These are phyloP conservation scores for Lemur catta DNA, from an alignment of 2,797 vertebrate genomes.

Conservation along the genomic window DNA sequence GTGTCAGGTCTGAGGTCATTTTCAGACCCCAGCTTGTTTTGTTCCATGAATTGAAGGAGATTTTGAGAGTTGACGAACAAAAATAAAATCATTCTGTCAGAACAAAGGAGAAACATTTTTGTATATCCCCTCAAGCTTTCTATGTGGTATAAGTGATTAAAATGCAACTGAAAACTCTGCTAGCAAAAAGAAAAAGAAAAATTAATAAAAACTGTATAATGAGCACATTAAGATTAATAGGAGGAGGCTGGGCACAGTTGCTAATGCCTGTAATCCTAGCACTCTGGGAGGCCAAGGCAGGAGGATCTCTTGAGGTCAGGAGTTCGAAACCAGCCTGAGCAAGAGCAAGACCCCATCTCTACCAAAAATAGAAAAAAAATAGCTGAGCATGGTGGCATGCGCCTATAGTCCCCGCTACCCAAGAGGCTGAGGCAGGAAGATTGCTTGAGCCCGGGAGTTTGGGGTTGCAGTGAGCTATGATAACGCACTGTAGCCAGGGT, in stretches of 20 bases:
- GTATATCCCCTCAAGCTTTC: not conserved
- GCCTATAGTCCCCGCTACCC: too few relatives aligned
- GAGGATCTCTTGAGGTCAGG: too few relatives aligned
- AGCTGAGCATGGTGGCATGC: too few relatives aligned
- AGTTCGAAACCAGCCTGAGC: too few relatives aligned
- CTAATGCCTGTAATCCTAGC: too few relatives aligned
- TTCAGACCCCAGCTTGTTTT: conserved; percentile 8
- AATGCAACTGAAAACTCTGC: conserved; percentile 47
- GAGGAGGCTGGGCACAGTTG: not conserved
- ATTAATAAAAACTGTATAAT: conserved; percentile 43
- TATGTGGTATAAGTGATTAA: conserved; percentile 44
- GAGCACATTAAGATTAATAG: not conserved
- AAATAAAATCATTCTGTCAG: not conserved
- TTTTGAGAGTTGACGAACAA: not conserved
- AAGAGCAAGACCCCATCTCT: too few relatives aligned
- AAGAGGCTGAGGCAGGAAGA: too few relatives aligned
- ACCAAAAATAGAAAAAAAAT: too few relatives aligned
- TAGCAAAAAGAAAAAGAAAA: conserved; percentile 8
- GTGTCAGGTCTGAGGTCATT: not conserved
- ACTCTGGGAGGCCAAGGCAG: too few relatives aligned
- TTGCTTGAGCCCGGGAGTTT: too few relatives aligned
- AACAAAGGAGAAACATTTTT: conserved; percentile 9
- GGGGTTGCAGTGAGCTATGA: too few relatives aligned
- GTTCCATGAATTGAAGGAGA: not conserved
- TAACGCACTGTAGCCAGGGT: too few relatives aligned